Evolutionary conservation across 2,113 vertebrate genomes (phyloP).

Genomic region (Micronycteris hirsuta): DNA sequence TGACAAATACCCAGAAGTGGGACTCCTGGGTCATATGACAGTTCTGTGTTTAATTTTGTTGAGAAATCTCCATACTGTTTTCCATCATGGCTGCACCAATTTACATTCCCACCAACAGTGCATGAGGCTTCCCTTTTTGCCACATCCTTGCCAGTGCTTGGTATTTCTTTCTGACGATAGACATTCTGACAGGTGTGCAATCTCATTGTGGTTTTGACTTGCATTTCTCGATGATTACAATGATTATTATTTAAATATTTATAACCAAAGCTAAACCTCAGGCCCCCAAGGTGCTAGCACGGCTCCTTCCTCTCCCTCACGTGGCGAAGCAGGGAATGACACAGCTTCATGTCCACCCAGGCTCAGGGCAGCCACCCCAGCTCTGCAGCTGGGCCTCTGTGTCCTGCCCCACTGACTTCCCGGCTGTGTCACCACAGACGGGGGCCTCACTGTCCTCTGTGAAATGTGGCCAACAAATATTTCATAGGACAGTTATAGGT

Average conservation of each 20-base stretch:
- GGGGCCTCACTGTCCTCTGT: background rate
- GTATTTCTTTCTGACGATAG: background rate
- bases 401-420: background rate
- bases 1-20: background rate
- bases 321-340: background rate
- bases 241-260: conserved; percentile 3
- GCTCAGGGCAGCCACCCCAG: too few relatives aligned
- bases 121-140: background rate
- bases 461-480: background rate
- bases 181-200: background rate
- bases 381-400: background rate
- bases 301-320: background rate
- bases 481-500: background rate
- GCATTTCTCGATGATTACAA: background rate
- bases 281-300: background rate
- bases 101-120: background rate
- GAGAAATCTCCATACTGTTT: background rate
- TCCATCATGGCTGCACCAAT: background rate
- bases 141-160: background rate
- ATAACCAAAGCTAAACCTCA: background rate
- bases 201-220: background rate
- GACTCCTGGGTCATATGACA: background rate
- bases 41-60: background rate
- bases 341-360: background rate
- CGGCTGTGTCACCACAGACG: background rate